These are phyloP conservation scores for Zingel zingel DNA, from an alignment of 2,113 vertebrate genomes.

Conservation along the genomic window DNA sequence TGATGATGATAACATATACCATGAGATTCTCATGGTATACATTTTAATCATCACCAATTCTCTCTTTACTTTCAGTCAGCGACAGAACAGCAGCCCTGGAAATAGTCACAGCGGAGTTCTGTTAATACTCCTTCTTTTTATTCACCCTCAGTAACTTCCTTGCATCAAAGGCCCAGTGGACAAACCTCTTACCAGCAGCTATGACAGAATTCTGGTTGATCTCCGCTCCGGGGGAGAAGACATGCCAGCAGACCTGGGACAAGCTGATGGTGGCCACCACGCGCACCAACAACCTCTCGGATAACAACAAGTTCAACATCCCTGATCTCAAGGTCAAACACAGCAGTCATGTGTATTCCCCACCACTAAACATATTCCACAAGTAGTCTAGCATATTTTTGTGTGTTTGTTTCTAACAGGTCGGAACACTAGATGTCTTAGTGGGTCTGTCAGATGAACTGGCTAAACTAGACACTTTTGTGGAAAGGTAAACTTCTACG, in stretches of 20 bases:
- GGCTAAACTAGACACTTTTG: slow-evolving; percentile 96
- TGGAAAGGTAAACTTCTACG: slow-evolving; percentile 88
- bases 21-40: background rate
- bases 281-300: slow-evolving; percentile 92
- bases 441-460: slow-evolving; percentile 98
- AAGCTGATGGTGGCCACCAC: slow-evolving; percentile 94
- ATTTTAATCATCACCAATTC: background rate
- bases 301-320: slow-evolving; percentile 96
- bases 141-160: slow-evolving; percentile 42
- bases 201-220: slow-evolving; percentile 99
- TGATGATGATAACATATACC: too few species aligned
- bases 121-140: background rate
- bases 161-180: slow-evolving; percentile 2
- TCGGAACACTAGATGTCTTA: slow-evolving; percentile 96
- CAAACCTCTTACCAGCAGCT: slow-evolving; percentile 70
- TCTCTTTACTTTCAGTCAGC: background rate
- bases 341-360: background rate
- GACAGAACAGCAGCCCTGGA: background rate
- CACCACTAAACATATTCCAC: background rate
- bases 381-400: background rate
- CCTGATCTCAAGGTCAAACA: slow-evolving; percentile 93
- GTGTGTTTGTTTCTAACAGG: slow-evolving; percentile 80
- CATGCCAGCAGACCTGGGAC: slow-evolving; percentile 99
- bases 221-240: slow-evolving; percentile 98
- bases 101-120: background rate